Conservation (phyloP, 2,113 vertebrate species). For the Equus quagga region DNA sequence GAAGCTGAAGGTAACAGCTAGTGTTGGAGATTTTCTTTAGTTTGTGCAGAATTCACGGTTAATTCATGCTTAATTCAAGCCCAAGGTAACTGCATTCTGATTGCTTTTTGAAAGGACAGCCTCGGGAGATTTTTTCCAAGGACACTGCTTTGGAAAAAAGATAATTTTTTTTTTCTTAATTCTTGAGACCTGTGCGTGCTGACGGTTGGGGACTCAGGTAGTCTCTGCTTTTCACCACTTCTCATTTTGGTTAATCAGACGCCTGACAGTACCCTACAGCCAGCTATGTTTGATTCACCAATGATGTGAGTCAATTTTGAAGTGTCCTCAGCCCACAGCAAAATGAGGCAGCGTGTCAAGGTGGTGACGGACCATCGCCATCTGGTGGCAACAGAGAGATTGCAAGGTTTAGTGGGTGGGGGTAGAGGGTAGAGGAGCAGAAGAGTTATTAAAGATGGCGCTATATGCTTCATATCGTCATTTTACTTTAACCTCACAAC, state of each 20-base stretch:
- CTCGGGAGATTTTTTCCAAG: too few species aligned
- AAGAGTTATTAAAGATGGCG: background rate
- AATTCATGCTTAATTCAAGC: too few species aligned
- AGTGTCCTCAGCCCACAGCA: background rate
- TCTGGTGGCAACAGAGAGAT: background rate
- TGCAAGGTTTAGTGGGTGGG: background rate
- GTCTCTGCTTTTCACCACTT: background rate
- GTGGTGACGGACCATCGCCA: background rate
- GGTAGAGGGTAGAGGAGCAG: too few species aligned
- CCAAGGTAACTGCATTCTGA: too few species aligned
- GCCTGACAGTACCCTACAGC: background rate
- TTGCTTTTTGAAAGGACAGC: too few species aligned
- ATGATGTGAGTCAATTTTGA: background rate
- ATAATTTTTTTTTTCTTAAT: background rate
- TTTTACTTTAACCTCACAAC: background rate
- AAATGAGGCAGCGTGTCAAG: background rate
- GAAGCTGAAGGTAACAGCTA: too few species aligned
- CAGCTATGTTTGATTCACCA: background rate
- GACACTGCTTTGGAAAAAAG: too few species aligned
- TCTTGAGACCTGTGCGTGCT: background rate
- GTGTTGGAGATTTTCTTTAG: too few species aligned
- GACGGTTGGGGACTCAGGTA: too few species aligned
- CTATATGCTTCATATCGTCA: background rate
- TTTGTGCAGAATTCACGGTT: too few species aligned
- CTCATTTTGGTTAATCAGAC: background rate